Percentiles rank a stretch among this genome's conserved stretches.
phyloP scores from a whole-genome alignment of 2,888 invertebrate genomes.

The Eilema caniola region DNA sequence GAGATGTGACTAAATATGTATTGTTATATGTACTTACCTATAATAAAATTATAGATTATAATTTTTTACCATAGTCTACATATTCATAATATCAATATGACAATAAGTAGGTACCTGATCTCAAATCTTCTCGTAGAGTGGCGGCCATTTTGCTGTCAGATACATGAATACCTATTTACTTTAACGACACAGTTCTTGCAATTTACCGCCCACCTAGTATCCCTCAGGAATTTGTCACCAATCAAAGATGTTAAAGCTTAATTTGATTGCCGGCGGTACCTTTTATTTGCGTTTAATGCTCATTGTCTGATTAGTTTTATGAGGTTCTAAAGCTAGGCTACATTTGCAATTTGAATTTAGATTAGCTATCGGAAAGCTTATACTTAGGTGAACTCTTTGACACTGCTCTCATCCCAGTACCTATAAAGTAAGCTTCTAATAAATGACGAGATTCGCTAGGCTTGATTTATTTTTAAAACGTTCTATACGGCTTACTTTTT shows the following conservation, averaged over 20 bases:
- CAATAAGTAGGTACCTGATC: too few species aligned
- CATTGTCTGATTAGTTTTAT: slow-evolving; percentile 50
- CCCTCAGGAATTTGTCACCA: slow-evolving; percentile 45
- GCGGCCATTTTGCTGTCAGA: slow-evolving; percentile 23
- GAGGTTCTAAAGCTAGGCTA: slow-evolving; percentile 24
- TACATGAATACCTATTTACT: slow-evolving; percentile 32
- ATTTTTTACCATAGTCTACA: too few species aligned
- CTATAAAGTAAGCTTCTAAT: background rate
- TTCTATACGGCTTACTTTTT: background rate
- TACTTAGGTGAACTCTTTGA: background rate
- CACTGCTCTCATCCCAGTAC: background rate
- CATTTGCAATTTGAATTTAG: slow-evolving; percentile 18
- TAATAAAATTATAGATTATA: too few species aligned
- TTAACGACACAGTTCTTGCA: slow-evolving; percentile 43
- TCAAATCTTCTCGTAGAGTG: background rate
- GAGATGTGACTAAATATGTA: too few species aligned
- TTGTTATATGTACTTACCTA: too few species aligned
- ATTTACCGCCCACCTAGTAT: slow-evolving; percentile 43
- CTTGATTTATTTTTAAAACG: background rate
- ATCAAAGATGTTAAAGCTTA: slow-evolving; percentile 43
- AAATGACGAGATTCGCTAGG: background rate
- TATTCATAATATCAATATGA: too few species aligned
- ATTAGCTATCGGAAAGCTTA: slow-evolving; percentile 6
- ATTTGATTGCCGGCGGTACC: slow-evolving; percentile 42
- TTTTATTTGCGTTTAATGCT: slow-evolving; percentile 52